phyloP scores from a whole-genome alignment of 2,797 vertebrate genomes.

The Sciurus carolinensis region DNA sequence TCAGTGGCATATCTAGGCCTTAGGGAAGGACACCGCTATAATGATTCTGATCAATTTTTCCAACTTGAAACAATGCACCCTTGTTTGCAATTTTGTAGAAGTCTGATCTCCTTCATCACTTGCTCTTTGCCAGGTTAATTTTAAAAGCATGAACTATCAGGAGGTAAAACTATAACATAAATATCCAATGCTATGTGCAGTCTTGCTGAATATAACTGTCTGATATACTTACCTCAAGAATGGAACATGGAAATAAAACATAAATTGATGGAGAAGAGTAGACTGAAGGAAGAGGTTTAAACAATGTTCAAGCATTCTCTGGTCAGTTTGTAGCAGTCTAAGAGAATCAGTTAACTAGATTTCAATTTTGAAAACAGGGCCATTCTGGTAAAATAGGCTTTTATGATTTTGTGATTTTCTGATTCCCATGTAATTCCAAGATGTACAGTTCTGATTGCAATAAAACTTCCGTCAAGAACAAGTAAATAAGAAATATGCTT shows the following conservation, averaged over 20 bases:
- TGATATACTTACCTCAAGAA: slow-evolving; percentile 1
- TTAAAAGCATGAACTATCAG: neutral
- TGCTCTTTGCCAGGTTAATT: slow-evolving; percentile 7
- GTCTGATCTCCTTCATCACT: neutral
- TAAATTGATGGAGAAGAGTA: neutral
- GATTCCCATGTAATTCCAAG: neutral
- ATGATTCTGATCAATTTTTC: neutral
- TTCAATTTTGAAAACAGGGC: slow-evolving; percentile 8
- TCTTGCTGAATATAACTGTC: neutral
- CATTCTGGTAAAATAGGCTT: neutral
- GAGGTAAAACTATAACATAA: neutral
- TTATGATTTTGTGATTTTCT: neutral
- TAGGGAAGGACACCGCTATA: neutral
- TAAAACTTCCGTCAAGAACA: neutral
- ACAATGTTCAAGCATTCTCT: neutral
- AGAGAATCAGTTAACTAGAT: neutral
- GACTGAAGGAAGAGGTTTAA: neutral
- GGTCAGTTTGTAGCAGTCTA: neutral
- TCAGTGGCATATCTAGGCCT: neutral
- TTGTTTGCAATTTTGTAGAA: neutral
- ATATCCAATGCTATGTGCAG: neutral
- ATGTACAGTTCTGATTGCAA: neutral
- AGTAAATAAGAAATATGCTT: neutral
- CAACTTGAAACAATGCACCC: neutral
- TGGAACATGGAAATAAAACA: slow-evolving; percentile 18